Percentiles rank a stretch among this genome's conserved stretches.
phyloP scores from a whole-genome alignment of 2,888 invertebrate genomes.

The Boloria selene region DNA sequence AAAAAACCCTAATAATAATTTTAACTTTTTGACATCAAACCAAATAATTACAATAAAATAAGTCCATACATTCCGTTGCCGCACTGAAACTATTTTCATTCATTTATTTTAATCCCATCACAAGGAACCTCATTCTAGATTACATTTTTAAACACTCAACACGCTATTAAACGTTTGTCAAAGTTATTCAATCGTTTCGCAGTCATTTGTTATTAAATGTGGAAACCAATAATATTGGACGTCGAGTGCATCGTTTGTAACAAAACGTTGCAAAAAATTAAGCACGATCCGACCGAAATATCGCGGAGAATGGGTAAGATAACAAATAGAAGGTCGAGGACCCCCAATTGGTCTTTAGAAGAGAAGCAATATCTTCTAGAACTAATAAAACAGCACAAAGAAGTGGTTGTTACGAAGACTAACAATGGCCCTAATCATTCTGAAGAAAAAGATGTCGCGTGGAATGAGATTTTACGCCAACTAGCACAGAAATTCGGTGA shows the following conservation, averaged over 20 bases:
- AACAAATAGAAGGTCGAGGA: slow-evolving; percentile 63
- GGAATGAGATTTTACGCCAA: slow-evolving; percentile 70
- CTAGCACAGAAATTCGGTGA: slow-evolving; percentile 64
- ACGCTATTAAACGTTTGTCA: slow-evolving; percentile 57
- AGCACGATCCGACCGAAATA: slow-evolving; percentile 58
- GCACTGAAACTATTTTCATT: slow-evolving; percentile 43
- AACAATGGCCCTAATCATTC: slow-evolving; percentile 73
- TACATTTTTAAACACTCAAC: slow-evolving; percentile 48
- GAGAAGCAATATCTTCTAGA: slow-evolving; percentile 75
- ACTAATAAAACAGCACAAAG: slow-evolving; percentile 71
- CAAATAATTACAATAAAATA: slow-evolving; percentile 8
- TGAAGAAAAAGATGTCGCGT: slow-evolving; percentile 74
- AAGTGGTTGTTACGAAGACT: slow-evolving; percentile 67
- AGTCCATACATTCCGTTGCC: slow-evolving; percentile 39
- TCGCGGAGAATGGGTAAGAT: slow-evolving; percentile 70
- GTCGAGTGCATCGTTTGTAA: slow-evolving; percentile 79
- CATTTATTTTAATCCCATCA: slow-evolving; percentile 43
- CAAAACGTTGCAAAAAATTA: slow-evolving; percentile 78
- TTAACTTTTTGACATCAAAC: slow-evolving; percentile 1
- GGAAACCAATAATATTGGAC: slow-evolving; percentile 75
- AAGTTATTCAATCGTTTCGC: slow-evolving; percentile 47
- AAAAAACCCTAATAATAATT: no score
- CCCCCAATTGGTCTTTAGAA: slow-evolving; percentile 74
- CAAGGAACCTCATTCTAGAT: slow-evolving; percentile 48
- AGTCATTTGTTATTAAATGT: slow-evolving; percentile 76